Evolutionary conservation across 2,797 vertebrate species (phyloP), one percentile per base, ranked within the genome.

Genomic region (Rhynchonycteris naso): DNA sequence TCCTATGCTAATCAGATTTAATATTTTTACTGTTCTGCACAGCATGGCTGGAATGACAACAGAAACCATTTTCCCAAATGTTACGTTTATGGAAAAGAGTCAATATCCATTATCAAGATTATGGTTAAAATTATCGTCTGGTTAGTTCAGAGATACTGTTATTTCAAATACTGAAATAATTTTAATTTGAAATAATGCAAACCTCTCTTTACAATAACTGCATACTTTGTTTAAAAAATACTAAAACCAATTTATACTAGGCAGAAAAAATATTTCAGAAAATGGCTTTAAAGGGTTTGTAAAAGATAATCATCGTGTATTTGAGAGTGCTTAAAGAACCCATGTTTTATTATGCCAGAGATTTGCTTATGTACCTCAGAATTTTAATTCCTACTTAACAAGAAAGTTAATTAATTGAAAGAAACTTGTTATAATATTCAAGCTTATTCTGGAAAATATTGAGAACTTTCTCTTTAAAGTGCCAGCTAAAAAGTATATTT

Each of bases 401-500:
- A 86, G 56, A n/a, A 90, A 96, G 52, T 43, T 78, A 78, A 79
- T 68, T 26, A 84, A 3, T 72, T 80, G 74, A 18, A 78, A 79
- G 68, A 91, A 93, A 90, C 30, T 24, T 59, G n/a, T 43, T 38
- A 66, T 72, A 76, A 66, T 76, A 66, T 92, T 91, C 47, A 93
- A 93, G 33, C 22, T 79, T 43, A 95, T 61, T 92, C 43, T 90
- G 24, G 18, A 95, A 94, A 93, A 58, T 15, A 86, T 59, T 69
- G 35, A 85, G 35, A 81, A 68, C 38, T 81, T n/a, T n/a, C n/a
- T n/a, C n/a, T n/a, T 93, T 50, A 74, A 93, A 94, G 87, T 72
- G 43, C 59, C 85, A 15, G n/a, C 35, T 94, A 66, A 91, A 91
- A 95, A 89, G 38, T 38, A 76, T 97, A 98, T 98, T 98, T 98